Base-by-base conservation (phyloP, 2,113 vertebrate species). In the Acrocephalus kingi region DNA sequence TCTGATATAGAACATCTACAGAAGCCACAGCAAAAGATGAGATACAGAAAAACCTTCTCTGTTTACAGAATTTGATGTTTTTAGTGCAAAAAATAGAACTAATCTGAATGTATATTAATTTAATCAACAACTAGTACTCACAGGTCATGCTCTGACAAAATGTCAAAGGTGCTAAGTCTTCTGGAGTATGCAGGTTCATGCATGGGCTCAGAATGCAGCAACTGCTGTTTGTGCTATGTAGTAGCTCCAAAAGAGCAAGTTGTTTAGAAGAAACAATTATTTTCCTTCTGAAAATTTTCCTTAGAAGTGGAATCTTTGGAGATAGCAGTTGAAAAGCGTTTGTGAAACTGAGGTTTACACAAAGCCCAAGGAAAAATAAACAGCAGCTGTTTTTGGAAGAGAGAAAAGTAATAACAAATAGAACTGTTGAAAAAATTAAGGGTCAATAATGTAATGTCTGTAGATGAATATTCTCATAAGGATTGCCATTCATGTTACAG, bases 241-340 rank as follows among this genome's bases (percentile, higher is more conserved):
- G 33, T 35, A 80, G 20, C 51, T 88, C 67, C 43, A 66, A 90
- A 96, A 77, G 31, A 90, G 31, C 28, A 58, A 55, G 43, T 66
- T 17, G 15, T 82, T 90, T 86, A 56, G 85, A 56, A 88, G 45
- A 81, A 90, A 69, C 43, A 79, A 30, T 81, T 77, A 6, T 46
- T 94, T 93, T 91, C 16, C 73, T 76, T 86, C 41, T 69, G 63
- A 63, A 94, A 84, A 88, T 88, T 94, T 74, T 74, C 43, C 59
- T 71, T 86, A 66, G 45, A 85, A 90, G 18, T 56, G 35, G 39
- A 92, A 54, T 31, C 67, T 95, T 83, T 88, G 58, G 78, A 94
- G 62, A 69, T 49, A 84, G 49, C 66, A 58, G 55, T 83, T 84
- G 46, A 95, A 93, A 46, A 58, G 14, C 0, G 0, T 68, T 85